Percentiles rank a stretch among this genome's conserved stretches.
Conservation (phyloP, 2,113 vertebrate genomes). For the Urocitellus parryii region DNA sequence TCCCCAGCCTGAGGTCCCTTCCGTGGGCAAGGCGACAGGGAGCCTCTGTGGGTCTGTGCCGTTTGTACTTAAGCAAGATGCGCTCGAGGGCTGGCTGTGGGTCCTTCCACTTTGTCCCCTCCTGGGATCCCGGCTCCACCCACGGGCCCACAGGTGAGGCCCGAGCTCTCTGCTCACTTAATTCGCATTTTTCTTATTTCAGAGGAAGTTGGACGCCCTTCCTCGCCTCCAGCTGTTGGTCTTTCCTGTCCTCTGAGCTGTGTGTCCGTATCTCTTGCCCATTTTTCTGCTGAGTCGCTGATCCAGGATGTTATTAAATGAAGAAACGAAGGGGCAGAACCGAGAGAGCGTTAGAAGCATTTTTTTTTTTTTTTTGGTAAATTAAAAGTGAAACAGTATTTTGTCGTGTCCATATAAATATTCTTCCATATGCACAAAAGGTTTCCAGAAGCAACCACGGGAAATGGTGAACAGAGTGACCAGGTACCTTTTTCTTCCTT, state of each 20-base stretch:
- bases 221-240: background rate
- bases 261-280: background rate
- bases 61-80: too few relatives aligned
- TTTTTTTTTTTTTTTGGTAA: background rate
- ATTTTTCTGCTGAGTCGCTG: background rate
- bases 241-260: conserved; percentile 24
- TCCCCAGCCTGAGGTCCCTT: background rate
- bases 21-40: background rate
- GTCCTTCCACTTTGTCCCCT: background rate
- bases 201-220: background rate
- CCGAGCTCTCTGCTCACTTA: background rate
- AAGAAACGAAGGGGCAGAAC: background rate
- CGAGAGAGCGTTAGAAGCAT: background rate
- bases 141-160: background rate
- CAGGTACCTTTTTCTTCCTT: background rate
- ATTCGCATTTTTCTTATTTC: conserved; percentile 9
- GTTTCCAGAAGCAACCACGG: conserved; percentile 21
- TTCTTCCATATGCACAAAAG: background rate
- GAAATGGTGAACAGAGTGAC: background rate
- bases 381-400: background rate
- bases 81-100: too few relatives aligned
- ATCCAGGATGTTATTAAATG: background rate
- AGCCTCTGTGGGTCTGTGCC: too few relatives aligned
- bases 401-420: background rate
- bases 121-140: too few relatives aligned